Conservation (phyloP, 2,113 vertebrate species). For the Bos indicus region DNA sequence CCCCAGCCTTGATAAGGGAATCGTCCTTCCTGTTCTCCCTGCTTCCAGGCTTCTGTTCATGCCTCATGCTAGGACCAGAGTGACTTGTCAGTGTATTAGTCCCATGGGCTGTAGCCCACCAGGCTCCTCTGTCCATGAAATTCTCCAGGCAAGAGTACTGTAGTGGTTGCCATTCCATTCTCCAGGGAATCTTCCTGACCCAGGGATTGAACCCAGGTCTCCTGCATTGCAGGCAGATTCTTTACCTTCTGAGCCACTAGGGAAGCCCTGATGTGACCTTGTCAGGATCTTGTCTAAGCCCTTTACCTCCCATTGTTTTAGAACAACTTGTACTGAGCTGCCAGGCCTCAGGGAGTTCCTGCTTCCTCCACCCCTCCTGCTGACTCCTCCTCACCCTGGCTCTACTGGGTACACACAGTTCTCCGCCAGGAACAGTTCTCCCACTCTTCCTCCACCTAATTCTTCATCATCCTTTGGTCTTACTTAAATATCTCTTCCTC, state of each 20-base stretch:
- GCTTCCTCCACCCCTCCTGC: neutral
- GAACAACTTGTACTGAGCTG: no score
- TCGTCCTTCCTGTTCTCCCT: neutral
- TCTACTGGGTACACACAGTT: neutral
- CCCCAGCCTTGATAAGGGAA: fast-evolving
- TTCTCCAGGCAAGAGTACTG: neutral
- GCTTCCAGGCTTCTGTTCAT: neutral
- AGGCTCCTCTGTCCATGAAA: neutral
- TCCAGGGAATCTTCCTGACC: neutral
- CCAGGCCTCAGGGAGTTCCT: neutral
- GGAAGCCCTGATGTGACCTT: neutral
- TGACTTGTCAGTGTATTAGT: neutral
- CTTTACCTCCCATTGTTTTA: neutral
- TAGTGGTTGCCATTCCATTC: neutral
- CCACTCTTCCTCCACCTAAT: neutral
- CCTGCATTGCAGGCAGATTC: neutral
- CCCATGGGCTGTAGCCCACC: neutral
- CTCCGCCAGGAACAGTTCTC: neutral
- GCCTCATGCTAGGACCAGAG: neutral
- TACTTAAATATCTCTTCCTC: neutral
- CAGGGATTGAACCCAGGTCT: neutral
- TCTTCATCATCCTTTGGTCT: neutral
- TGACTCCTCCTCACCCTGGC: neutral
- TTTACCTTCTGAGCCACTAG: neutral
- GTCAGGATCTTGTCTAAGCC: neutral